Base-by-base conservation (phyloP, 2,113 vertebrate genomes). In the Athene noctua region DNA sequence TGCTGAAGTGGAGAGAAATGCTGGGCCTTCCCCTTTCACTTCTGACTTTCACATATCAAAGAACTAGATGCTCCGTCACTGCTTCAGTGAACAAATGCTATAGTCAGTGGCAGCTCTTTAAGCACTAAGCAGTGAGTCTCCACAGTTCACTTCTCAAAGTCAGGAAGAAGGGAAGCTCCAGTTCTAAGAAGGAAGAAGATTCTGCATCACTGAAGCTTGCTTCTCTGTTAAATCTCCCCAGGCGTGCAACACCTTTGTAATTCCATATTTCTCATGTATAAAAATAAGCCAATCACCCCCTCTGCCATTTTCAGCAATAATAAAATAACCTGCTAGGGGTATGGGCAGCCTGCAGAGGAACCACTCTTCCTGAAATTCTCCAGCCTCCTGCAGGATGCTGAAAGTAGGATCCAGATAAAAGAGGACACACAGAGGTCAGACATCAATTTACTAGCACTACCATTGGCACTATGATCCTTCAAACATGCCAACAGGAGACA, bases 401-500 rank as follows among this genome's bases (percentile, higher is more conserved):
- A 38, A 25, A 42, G n/a, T 21, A 82, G 20, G 46, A 65, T 38
- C 36, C 49, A 84, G 44, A 44, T 51, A 47, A 80, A 52, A 67
- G 19, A 67, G 23, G 42, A 57, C 25, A 44, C 34, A n/a, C 12
- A 57, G 15, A 77, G 40, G 32, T 61, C 49, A 46, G 58, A 55
- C 38, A 61, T 47, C 26, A 9, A 47, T 86, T 91, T 52, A 59
- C 32, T 32, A 77, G n/a, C 49, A 80, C 32, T 80, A 57, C 30
- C 54, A 36, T 73, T 65, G 47, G 47, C 40, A 47, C 40, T 52
- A 6, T 13, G 18, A 86, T 61, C n/a, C 72, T 68, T 63, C 18
- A 34, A 68, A 92, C 21, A 44, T 2, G 2, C 16, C 49, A 52
- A 8, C 38, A 71, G 0, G 0, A 90, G 51, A 62, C 27, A 71